These are phyloP conservation scores for Hyperoodon ampullatus DNA, from an alignment of 2,113 vertebrate species.

Conservation along the genomic window DNA sequence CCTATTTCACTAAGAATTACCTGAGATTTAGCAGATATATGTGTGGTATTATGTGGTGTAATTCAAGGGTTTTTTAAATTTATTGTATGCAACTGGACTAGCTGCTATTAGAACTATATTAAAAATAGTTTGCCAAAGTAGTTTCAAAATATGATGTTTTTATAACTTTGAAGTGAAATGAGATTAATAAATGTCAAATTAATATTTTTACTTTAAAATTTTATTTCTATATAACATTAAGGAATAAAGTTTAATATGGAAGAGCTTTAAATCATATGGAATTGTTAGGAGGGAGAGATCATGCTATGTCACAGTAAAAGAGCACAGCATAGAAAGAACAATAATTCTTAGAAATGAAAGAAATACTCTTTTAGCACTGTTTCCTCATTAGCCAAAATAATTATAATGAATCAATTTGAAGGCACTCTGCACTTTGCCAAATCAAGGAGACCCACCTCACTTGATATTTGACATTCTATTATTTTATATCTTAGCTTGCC, in stretches of 20 bases:
- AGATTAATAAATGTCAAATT: background rate
- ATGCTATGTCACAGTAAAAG: background rate
- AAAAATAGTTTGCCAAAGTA: conserved; percentile 26
- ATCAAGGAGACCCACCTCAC: background rate
- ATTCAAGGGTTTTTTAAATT: background rate
- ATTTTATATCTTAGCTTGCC: background rate
- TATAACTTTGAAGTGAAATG: background rate
- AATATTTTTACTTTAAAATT: conserved; percentile 17
- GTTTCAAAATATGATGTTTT: background rate
- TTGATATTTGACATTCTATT: background rate
- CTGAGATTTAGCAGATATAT: background rate
- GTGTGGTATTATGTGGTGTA: background rate
- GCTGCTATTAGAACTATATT: conserved; percentile 1
- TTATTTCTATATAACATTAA: background rate
- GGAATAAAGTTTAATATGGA: background rate
- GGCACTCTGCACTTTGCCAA: background rate
- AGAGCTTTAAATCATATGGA: background rate
- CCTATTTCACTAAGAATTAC: background rate
- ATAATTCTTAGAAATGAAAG: background rate
- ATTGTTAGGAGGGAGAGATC: background rate
- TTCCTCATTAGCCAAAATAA: conserved; percentile 11
- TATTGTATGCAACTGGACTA: background rate
- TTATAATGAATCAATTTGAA: background rate
- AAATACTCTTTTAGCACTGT: background rate
- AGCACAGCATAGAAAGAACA: background rate